Base-by-base conservation (phyloP, 2,888 invertebrate species). In the Andrena fulva region DNA sequence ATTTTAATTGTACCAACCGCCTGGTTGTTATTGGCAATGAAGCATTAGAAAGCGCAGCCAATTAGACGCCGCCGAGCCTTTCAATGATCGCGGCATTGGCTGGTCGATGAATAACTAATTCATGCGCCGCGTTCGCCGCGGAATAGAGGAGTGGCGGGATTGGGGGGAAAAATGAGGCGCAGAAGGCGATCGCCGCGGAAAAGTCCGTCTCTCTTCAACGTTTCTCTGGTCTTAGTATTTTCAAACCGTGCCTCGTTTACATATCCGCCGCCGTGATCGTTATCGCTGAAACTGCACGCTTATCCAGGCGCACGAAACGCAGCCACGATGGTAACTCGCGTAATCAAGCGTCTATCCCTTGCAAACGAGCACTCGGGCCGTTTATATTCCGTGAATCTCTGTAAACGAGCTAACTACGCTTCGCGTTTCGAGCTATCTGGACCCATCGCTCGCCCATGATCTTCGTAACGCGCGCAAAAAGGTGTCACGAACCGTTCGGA, bases 161-260 rank as follows among this genome's bases (percentile, higher is more conserved):
- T 2, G 27, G 64, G 60, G 27, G 35, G 20, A 52, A 54, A 42
- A 12, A 42, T 42, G 1, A 42, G 56, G 1, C 67, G 54, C 24
- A 50, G 20, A 75, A 62, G 16, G 24, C 59, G 35, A 48, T 52
- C 73, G 27, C 52, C 42, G 10, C 50, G 33, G 68, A 29, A 69
- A 73, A 68, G 74, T 78, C 60, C 52, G n/a, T 71, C 77, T 80
- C 29, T 62, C 42, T 54, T 24, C 27, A 72, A 12, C 16, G 24
- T 75, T 3, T n/a, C 74, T 84, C 16, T 71, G 78, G 80, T 68
- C n/a, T 70, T 50, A 52, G 76, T 16, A 69, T 10, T 64, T 68
- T 66, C 54, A 75, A 42, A 56, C 72, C 76, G 66, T 62, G 59
- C 52, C 52, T 33, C 64, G 62, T 82, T 77, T 77, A 77, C 80